Base-by-base conservation (phyloP, 2,113 vertebrate species). In the Tragelaphus strepsiceros region DNA sequence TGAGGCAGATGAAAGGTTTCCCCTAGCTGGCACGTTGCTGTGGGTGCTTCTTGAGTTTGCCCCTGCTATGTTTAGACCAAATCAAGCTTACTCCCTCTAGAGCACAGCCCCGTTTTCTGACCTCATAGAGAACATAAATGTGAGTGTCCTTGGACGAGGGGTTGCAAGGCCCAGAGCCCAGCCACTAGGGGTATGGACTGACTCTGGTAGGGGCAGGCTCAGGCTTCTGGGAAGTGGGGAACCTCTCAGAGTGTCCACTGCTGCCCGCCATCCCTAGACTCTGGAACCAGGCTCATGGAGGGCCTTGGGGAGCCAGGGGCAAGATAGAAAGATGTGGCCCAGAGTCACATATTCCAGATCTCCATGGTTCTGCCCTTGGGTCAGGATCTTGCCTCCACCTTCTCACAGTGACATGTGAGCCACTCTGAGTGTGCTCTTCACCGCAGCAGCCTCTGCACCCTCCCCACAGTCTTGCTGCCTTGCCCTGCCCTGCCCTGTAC, bases 401-500 rank as follows among this genome's bases (percentile, higher is more conserved):
- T 86, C 51, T 35, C 35, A 54, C 61, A 19, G 77, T 59, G 53
- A 39, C 12, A 2, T 1, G 58, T 28, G n/a, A 32, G 64, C 53
- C 15, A 10, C 49, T 59, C 58, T 19, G 39, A 12, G 28, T 1
- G 39, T 22, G 82, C 14, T 1, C 15, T 4, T 15, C 8, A 28
- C 6, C 1, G 0, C 15, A 2, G 28, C 54, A 30, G 16, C 51
- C 80, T 82, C 71, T 5, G 10, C 2, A 1, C 8, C 28, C n/a
- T 56, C 7, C 53, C 17, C 0, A 0, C 7, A 24, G 19, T 49
- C 61, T 54, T n/a, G 0, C 15, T 35, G 17, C 32, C 35, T 6
- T 1, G 26, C 32, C n/a, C 4, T 6, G 87, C 39, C 10, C 3
- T 4, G 1, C 8, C 49, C 61, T 17, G 19, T 0, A 0, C 51